A percentile compares a stretch with the other conserved stretches of the same genome.
Evolutionary conservation across 2,888 invertebrate genomes (phyloP).

Genomic region (Zele albiditarsus): DNA sequence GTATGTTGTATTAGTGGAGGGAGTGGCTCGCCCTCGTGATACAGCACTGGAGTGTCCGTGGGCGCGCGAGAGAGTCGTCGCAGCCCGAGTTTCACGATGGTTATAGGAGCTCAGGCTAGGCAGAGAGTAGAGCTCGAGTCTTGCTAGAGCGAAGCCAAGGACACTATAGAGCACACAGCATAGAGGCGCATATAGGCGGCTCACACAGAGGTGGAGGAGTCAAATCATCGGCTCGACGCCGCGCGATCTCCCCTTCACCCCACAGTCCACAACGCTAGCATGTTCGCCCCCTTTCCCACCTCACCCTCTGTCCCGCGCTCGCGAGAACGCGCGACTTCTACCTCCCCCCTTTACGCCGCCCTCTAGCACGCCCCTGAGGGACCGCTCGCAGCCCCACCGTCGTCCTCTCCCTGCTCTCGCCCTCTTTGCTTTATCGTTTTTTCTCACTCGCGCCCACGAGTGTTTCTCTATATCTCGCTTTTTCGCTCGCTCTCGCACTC

Average conservation of each 20-base stretch:
- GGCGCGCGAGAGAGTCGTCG: constrained; percentile 26
- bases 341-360: constrained; percentile 13
- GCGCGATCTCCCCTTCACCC: constrained; percentile 55
- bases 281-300: constrained; percentile 22
- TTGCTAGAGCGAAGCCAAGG: constrained; percentile 58
- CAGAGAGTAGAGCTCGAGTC: constrained; percentile 25
- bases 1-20: constrained; percentile 1
- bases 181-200: constrained; percentile 24
- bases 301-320: constrained; percentile 17
- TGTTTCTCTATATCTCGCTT: constrained; percentile 21
- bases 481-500: constrained; percentile 45
- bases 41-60: constrained; percentile 38
- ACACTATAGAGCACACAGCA: constrained; percentile 49
- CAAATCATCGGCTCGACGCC: constrained; percentile 52
- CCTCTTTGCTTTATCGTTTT: constrained; percentile 26
- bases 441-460: constrained; percentile 16
- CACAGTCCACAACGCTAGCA: constrained; percentile 56
- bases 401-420: constrained; percentile 33
- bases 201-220: constrained; percentile 45
- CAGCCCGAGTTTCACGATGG: not conserved
- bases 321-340: not conserved
- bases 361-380: constrained; percentile 25
- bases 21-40: constrained; percentile 29
- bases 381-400: constrained; percentile 26
- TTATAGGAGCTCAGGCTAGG: not conserved